phyloP scores from a whole-genome alignment of 2,113 vertebrate species.

The Tretioscincus oriximinensis region DNA sequence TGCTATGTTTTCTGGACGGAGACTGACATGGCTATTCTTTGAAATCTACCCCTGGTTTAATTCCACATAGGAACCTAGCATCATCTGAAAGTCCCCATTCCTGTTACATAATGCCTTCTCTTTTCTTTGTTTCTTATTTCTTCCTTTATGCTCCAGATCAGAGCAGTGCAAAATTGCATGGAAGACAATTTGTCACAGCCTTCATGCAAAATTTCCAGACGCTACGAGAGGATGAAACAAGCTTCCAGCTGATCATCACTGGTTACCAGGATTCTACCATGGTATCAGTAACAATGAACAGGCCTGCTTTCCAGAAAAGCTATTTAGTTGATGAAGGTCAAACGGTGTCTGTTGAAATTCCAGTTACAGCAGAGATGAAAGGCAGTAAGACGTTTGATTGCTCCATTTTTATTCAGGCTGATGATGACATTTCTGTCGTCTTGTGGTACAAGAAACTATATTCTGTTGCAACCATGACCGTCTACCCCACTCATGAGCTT shows the following conservation, averaged over 20 bases:
- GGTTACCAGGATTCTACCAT: background rate
- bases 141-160: background rate
- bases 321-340: background rate
- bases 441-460: background rate
- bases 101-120: background rate
- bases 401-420: background rate
- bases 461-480: background rate
- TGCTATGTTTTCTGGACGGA: too few relatives aligned
- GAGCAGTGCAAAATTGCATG: background rate
- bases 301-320: background rate
- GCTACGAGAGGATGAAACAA: background rate
- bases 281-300: background rate
- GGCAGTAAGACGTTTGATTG: background rate
- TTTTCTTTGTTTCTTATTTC: background rate
- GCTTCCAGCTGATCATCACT: background rate
- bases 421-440: conserved; percentile 1
- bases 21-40: too few relatives aligned
- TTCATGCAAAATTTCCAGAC: conserved; percentile 27
- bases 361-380: background rate
- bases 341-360: background rate
- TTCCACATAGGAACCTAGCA: too few relatives aligned
- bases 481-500: background rate
- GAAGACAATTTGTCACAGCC: conserved; percentile 10
- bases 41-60: background rate
- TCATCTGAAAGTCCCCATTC: too few relatives aligned